These are phyloP conservation scores for Branchellion lobata DNA, from an alignment of 2,888 invertebrate genomes.

Conservation along the genomic window DNA sequence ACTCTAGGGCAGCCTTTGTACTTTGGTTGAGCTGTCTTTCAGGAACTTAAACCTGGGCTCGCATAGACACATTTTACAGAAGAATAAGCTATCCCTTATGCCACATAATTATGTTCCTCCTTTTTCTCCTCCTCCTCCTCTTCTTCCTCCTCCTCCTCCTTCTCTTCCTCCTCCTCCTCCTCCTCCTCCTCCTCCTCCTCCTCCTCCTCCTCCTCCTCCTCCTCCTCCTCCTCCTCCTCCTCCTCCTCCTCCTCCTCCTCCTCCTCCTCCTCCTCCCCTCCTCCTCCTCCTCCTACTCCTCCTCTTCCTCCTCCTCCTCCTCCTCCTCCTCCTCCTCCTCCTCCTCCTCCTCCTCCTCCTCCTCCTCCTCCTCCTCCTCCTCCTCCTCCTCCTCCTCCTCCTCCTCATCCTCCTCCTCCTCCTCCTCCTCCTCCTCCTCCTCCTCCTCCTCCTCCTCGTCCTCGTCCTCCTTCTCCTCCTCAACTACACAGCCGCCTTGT, in stretches of 20 bases:
- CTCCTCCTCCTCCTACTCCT: conserved; percentile 52
- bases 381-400: conserved; percentile 50
- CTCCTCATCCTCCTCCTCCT: conserved; percentile 47
- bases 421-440: conserved; percentile 52
- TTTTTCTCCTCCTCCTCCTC: conserved; percentile 47
- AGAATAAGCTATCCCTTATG: too few relatives aligned
- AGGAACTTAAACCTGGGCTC: too few relatives aligned
- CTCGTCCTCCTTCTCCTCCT: conserved; percentile 60
- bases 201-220: conserved; percentile 56
- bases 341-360: conserved; percentile 61
- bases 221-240: conserved; percentile 62
- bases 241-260: conserved; percentile 56
- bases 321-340: conserved; percentile 60
- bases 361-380: conserved; percentile 62
- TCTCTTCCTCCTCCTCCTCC: conserved; percentile 52
- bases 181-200: conserved; percentile 52
- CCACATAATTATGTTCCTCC: too few relatives aligned
- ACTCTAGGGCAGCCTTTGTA: too few relatives aligned
- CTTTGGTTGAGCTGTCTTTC: too few relatives aligned
- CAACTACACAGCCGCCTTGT: not conserved
- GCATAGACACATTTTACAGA: too few relatives aligned
- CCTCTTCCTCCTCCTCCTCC: conserved; percentile 52
- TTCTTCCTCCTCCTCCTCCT: conserved; percentile 62
- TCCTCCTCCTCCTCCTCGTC: conserved; percentile 61
- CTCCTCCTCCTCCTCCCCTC: conserved; percentile 62